Percentiles rank a stretch among this genome's conserved stretches.
phyloP scores from a whole-genome alignment of 2,888 invertebrate species.

The Ochropleura plecta region DNA sequence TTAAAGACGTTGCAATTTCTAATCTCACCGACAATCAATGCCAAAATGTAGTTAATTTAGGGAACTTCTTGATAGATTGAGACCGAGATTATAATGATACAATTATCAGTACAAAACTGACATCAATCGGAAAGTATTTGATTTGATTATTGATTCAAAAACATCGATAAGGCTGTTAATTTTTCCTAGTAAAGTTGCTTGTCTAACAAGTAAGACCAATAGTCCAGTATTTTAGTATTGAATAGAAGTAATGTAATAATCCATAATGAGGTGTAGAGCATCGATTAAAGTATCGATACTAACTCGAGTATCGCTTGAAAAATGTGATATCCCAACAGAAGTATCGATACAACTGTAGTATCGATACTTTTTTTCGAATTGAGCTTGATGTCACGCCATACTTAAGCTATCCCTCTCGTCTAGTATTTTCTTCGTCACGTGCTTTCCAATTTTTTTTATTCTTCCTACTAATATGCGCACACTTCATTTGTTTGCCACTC shows the following conservation, averaged over 20 bases:
- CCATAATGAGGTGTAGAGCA: slow-evolving; percentile 2
- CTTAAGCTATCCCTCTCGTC: not conserved
- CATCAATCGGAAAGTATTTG: slow-evolving; percentile 2
- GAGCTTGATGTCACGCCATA: not conserved
- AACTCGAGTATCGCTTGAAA: not conserved
- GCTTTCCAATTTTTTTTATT: not conserved
- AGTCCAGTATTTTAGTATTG: not conserved
- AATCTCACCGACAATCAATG: not conserved
- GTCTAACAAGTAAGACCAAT: not conserved
- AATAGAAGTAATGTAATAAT: not conserved
- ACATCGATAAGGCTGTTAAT: not conserved
- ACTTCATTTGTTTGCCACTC: slow-evolving; percentile 53
- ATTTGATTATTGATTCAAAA: not conserved
- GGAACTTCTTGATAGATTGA: not conserved
- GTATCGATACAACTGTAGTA: not conserved
- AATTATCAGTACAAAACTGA: not conserved
- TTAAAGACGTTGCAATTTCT: not conserved
- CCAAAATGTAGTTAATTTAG: not conserved
- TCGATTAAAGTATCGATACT: slow-evolving; percentile 19
- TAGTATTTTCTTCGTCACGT: slow-evolving; percentile 1
- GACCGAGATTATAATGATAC: not conserved
- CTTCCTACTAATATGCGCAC: slow-evolving; percentile 10
- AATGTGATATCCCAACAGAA: not conserved
- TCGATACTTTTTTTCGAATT: slow-evolving; percentile 13
- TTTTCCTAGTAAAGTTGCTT: not conserved